Evolutionary conservation across 2,888 invertebrate species (phyloP).

Genomic region (Epinotia ramella): DNA sequence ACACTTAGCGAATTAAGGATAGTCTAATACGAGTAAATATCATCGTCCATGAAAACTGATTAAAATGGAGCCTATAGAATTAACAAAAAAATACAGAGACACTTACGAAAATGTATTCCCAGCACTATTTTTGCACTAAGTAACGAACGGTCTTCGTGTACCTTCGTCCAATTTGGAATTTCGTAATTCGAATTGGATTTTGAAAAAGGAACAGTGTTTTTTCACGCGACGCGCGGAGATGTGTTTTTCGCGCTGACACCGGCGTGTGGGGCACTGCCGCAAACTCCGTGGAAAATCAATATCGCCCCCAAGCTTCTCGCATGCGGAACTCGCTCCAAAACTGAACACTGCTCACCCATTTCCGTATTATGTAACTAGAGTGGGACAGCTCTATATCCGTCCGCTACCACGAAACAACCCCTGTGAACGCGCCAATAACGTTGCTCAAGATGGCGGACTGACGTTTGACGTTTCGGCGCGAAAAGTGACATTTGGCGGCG

Average conservation of each 20-base stretch:
- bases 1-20: constrained; percentile 49
- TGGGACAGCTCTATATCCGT: constrained; percentile 65
- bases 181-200: constrained; percentile 57
- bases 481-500: constrained; percentile 77
- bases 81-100: constrained; percentile 56
- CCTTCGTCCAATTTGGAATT: constrained; percentile 51
- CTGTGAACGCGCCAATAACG: constrained; percentile 67
- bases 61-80: constrained; percentile 65
- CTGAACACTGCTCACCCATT: constrained; percentile 79
- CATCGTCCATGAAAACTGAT: constrained; percentile 62
- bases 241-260: constrained; percentile 81
- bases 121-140: constrained; percentile 72
- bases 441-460: constrained; percentile 71
- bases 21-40: constrained; percentile 53
- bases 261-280: constrained; percentile 82
- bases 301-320: constrained; percentile 74
- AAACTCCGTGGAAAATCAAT: constrained; percentile 82
- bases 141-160: constrained; percentile 54
- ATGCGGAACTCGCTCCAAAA: constrained; percentile 78
- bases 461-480: constrained; percentile 82
- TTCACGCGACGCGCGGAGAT: constrained; percentile 75
- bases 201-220: constrained; percentile 62
- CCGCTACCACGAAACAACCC: constrained; percentile 67
- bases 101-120: constrained; percentile 77
- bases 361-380: constrained; percentile 81